phyloP scores from a whole-genome alignment of 2,888 invertebrate genomes.

The Ichneumoninae sp. region DNA sequence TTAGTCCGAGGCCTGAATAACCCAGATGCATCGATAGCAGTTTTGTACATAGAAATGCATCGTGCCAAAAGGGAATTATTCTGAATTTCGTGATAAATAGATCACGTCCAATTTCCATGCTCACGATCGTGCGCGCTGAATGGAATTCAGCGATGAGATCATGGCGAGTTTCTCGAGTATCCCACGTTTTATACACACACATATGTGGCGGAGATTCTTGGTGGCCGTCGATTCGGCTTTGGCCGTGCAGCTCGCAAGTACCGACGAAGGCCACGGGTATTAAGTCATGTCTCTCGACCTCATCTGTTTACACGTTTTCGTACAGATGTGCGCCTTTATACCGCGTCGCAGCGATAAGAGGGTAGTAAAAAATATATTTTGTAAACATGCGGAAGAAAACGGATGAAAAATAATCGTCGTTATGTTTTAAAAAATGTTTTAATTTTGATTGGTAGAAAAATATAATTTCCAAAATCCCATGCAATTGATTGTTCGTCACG shows the following conservation, averaged over 20 bases:
- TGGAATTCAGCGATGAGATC: conserved; percentile 80
- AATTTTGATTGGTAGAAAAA: neutral
- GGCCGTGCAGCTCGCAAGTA: conserved; percentile 49
- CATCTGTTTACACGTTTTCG: conserved; percentile 23
- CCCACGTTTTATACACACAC: conserved; percentile 22
- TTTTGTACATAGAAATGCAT: neutral
- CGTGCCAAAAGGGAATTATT: conserved; percentile 12
- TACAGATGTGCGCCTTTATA: conserved; percentile 15
- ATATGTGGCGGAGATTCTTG: conserved; percentile 32
- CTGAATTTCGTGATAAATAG: conserved; percentile 43
- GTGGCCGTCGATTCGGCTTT: conserved; percentile 53
- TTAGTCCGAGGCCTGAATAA: neutral
- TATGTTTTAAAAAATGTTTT: neutral
- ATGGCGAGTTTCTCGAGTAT: conserved; percentile 69
- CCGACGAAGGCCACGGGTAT: conserved; percentile 46
- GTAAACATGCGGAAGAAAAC: neutral
- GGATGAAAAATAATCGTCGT: neutral
- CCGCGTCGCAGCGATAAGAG: neutral
- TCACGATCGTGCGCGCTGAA: conserved; percentile 56
- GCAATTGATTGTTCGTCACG: no score
- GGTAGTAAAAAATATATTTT: neutral
- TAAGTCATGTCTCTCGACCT: conserved; percentile 46
- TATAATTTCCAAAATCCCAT: no score
- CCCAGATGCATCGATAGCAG: conserved; percentile 18
- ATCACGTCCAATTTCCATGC: conserved; percentile 55